Evolutionary conservation across 2,888 invertebrate genomes (phyloP).

Genomic region (Sphinx pinastri): DNA sequence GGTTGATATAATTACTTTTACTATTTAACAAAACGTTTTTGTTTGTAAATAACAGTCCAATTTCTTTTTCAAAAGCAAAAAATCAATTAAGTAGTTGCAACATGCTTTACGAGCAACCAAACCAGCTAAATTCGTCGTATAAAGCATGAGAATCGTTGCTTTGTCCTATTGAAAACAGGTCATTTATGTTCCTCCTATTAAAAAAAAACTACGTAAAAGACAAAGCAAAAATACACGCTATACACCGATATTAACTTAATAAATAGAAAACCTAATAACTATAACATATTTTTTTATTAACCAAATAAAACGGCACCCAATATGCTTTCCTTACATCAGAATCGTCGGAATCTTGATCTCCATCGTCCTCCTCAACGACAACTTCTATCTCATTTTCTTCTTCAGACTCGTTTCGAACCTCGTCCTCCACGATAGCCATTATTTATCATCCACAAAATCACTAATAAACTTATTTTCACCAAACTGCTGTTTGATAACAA

Average conservation of each 20-base stretch:
- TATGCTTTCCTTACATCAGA: slow-evolving; percentile 65
- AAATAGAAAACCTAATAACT: neutral
- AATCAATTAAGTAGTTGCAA: neutral
- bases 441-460: slow-evolving; percentile 41
- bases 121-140: neutral
- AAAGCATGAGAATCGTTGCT: neutral
- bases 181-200: neutral
- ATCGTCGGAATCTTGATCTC: slow-evolving; percentile 69
- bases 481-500: slow-evolving; percentile 66
- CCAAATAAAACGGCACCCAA: slow-evolving; percentile 35
- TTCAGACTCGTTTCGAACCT: slow-evolving; percentile 75
- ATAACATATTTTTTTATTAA: neutral
- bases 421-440: slow-evolving; percentile 80
- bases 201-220: neutral
- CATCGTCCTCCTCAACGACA: slow-evolving; percentile 73
- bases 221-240: neutral
- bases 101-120: neutral
- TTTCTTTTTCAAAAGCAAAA: neutral
- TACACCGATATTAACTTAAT: neutral
- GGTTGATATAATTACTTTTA: neutral
- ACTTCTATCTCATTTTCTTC: slow-evolving; percentile 79
- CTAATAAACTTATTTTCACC: slow-evolving; percentile 30
- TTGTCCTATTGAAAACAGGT: neutral
- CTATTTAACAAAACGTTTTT: neutral
- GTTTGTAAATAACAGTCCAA: neutral